Base-by-base conservation (phyloP, 2,888 invertebrate genomes). In the Pammene aurita region DNA sequence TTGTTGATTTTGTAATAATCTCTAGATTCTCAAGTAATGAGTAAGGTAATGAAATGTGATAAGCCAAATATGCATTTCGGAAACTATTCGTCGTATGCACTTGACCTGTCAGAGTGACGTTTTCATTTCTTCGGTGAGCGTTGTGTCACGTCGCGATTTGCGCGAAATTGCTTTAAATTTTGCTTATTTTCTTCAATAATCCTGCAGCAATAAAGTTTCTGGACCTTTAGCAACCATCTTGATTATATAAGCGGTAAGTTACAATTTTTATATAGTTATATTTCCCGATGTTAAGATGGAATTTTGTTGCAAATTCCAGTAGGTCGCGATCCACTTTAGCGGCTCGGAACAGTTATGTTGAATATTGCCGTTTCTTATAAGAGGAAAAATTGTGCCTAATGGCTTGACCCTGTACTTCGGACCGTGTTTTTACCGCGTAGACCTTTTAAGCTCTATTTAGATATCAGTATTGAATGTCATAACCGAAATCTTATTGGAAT, bases 101-200 rank as follows among this genome's bases (percentile, higher is more conserved):
- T 65, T 65, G 65, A 69, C 46, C 58, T 69, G 69, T 69, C 65
- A 68, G n/a, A 64, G 57, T 69, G 69, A 69, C 68, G 69, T 69
- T 69, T 68, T 55, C 64, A 69, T 60, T 48, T 58, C 65, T 41
- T 55, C 69, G 60, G 63, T 35, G 38, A 69, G 69, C 69, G 69
- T 69, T 64, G 60, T 66, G 69, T 69, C 64, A 65, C 69, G 69
- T 65, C 58, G 58, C 65, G 64, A 65, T 69, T 69, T 69, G 41
- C 64, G 64, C 60, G 69, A 44, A 64, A 58, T 58, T 48, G 48
- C n/a, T 60, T 60, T 54, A 55, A 54, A 63, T 60, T 68, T 60
- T 65, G 64, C 48, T 38, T 65, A 60, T 69, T 60, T 65, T 34
- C 11, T 46, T 64, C 60, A 54, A 46, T 54, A 60, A 54, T 41